Evolutionary conservation across 2,888 invertebrate species (phyloP), one percentile per base, ranked within the genome.

Genomic region (Myathropa florea): DNA sequence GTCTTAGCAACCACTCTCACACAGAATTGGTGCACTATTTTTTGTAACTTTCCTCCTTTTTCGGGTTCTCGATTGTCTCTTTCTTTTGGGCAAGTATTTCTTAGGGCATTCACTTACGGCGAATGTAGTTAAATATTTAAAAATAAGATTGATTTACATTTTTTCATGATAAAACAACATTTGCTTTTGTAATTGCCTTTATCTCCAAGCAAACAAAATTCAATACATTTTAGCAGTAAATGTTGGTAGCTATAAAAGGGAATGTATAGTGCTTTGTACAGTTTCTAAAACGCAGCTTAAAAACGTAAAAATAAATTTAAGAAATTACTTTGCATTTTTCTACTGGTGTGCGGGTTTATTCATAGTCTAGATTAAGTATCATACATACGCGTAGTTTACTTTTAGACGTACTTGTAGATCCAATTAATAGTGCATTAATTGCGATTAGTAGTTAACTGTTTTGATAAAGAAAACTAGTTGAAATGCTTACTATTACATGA

Each of bases 401-500:
- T 65, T 24, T 63, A 59, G 46, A 60, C 26, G 60, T 60, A 36
- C n/a, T 70, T 73, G 30, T 83, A 73, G 72, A 73, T 77, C 30
- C 77, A 59, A 81, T 76, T 39, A 61, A 73, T 81, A 85, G 85
- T 82, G 85, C 85, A 85, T 85, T 85, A 72, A 84, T 63, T 46
- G 46, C 46, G 61, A 55, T 33, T 21, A 53, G 24, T 18, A 26
- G 14, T 28, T 57, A 30, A 46, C 24, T 14, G 24, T 57, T 26
- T 65, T 57, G 0, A 28, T 65, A 63, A 68, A 53, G 7, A 28
- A 61, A 71, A 33, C 14, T 23, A 63, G 14, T 65, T 73, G 21
- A 76, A 71, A 71, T 75, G 70, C 83, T 86, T 86, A 83, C 86
- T 86, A 83, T 86, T 86, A 86, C 83, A 83, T 86, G 78, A 28